Evolutionary conservation across 2,113 vertebrate genomes (phyloP).

Genomic region (Phrynocephalus versicolor): DNA sequence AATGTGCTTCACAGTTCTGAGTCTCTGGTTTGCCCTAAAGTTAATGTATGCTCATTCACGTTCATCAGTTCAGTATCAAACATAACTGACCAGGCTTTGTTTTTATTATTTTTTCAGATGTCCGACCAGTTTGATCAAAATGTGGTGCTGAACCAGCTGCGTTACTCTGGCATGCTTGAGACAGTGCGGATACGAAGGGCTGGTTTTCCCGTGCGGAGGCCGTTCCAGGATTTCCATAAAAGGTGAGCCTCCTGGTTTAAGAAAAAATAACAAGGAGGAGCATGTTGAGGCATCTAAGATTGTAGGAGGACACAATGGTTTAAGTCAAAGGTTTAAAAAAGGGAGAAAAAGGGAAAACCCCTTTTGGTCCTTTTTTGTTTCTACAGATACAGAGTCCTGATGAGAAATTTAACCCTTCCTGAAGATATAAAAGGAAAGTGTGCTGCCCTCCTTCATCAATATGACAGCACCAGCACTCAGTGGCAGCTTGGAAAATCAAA

Average conservation of each 20-base stretch:
- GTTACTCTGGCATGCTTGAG: conserved; percentile 97
- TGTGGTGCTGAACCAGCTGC: conserved; percentile 94
- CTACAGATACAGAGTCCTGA: conserved; percentile 87
- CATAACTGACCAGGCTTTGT: background rate
- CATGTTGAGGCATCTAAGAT: background rate
- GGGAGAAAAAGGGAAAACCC: too few relatives aligned
- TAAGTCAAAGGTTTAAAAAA: too few relatives aligned
- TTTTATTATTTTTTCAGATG: conserved; percentile 77
- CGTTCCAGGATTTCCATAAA: conserved; percentile 90
- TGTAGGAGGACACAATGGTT: background rate
- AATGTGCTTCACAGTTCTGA: background rate
- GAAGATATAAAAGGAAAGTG: conserved; percentile 85
- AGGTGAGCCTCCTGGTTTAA: conserved; percentile 74
- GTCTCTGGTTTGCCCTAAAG: background rate
- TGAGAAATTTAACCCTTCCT: conserved; percentile 74
- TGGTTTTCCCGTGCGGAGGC: conserved; percentile 89
- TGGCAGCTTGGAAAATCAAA: conserved; percentile 97
- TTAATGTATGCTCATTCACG: background rate
- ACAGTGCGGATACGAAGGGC: conserved; percentile 92
- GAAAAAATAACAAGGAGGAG: background rate
- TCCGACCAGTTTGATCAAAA: conserved; percentile 95
- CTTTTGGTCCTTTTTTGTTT: background rate
- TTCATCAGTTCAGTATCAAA: conserved; percentile 30
- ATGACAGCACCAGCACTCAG: conserved; percentile 81
- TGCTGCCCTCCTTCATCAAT: conserved; percentile 80